Conservation (phyloP, 2,888 invertebrate species). For the Notodonta ziczac region DNA sequence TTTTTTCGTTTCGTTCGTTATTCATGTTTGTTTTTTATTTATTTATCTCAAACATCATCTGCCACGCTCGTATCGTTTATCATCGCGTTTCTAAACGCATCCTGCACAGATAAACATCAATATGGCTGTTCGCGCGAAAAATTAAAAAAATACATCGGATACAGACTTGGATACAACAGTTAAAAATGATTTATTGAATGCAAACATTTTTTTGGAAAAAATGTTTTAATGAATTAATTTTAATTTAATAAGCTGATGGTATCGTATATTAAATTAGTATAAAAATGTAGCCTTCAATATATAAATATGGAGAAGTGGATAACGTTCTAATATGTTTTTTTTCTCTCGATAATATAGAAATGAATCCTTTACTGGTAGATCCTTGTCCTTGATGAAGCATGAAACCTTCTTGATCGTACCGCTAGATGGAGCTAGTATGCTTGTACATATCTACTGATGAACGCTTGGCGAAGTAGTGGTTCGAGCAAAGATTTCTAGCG, state of each 20-base stretch:
- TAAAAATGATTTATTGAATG: conserved; percentile 38
- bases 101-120: conserved; percentile 46
- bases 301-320: too few species aligned
- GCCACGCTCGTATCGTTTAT: conserved; percentile 45
- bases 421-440: neutral
- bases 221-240: neutral
- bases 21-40: conserved; percentile 36
- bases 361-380: too few species aligned
- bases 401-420: neutral
- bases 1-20: conserved; percentile 17
- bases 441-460: neutral
- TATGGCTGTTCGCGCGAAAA: conserved; percentile 55
- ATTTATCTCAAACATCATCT: conserved; percentile 42
- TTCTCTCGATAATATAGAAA: too few species aligned
- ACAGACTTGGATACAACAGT: conserved; percentile 12
- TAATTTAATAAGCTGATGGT: neutral
- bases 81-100: conserved; percentile 43
- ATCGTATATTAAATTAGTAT: neutral
- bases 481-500: too few species aligned
- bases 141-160: conserved; percentile 43
- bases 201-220: conserved; percentile 2
- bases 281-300: neutral
- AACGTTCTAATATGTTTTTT: too few species aligned
- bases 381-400: neutral
- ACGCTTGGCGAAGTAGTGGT: too few species aligned